Conservation (phyloP, 2,888 invertebrate species). For the Sphaerophoria rueppellii region DNA sequence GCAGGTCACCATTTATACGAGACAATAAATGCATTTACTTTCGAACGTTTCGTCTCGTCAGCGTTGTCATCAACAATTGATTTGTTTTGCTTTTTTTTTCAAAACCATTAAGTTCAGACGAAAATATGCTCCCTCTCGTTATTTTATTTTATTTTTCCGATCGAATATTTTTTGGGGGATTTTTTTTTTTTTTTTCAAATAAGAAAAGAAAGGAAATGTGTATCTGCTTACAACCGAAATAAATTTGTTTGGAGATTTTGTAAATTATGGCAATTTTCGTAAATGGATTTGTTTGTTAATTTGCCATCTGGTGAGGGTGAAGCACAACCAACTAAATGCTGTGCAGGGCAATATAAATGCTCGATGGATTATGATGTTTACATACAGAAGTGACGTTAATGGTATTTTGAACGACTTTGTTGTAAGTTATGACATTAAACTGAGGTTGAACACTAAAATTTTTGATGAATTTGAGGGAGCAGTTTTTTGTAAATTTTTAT, state of each 20-base stretch:
- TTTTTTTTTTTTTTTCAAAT: slow-evolving; percentile 27
- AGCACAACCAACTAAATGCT: slow-evolving; percentile 11
- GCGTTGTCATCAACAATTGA: slow-evolving; percentile 66
- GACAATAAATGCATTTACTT: slow-evolving; percentile 30
- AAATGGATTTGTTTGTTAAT: slow-evolving; percentile 36
- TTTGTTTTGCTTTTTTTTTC: slow-evolving; percentile 51
- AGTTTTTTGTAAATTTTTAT: no score
- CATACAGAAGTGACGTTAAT: no score
- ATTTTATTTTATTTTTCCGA: slow-evolving; percentile 14
- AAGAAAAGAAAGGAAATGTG: slow-evolving; percentile 1
- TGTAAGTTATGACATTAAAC: no score
- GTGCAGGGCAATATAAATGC: slow-evolving; percentile 8
- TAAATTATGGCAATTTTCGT: slow-evolving; percentile 57
- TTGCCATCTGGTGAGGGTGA: slow-evolving; percentile 16
- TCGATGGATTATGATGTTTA: slow-evolving; percentile 25
- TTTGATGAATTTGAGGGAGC: no score
- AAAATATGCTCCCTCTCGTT: slow-evolving; percentile 27
- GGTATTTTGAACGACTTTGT: no score
- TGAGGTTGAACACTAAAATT: no score
- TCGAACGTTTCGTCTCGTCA: slow-evolving; percentile 14
- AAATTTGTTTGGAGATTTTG: slow-evolving; percentile 60
- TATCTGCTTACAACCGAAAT: slow-evolving; percentile 59
- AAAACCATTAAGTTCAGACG: slow-evolving; percentile 22
- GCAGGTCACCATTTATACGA: slow-evolving; percentile 52
- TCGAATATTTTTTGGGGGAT: slow-evolving; percentile 32